These are phyloP conservation scores for Orientallactaga sibirica DNA, from an alignment of 2,797 vertebrate genomes.

Conservation along the genomic window DNA sequence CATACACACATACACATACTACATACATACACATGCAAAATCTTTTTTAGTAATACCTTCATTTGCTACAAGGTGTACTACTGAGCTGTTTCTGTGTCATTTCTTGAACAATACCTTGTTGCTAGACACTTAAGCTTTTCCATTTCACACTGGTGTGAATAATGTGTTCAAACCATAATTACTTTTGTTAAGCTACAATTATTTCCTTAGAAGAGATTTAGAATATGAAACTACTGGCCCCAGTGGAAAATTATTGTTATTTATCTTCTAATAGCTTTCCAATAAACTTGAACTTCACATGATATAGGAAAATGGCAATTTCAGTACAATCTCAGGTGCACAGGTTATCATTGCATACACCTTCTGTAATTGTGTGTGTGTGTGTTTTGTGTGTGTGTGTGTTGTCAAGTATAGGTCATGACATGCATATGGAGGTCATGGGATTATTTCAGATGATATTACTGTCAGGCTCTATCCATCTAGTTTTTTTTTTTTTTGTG, in stretches of 20 bases:
- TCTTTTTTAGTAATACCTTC: background rate
- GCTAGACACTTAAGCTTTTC: background rate
- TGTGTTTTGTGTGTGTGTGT: too few species aligned
- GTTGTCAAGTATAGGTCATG: too few species aligned
- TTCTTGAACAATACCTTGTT: background rate
- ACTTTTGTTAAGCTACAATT: conserved; percentile 25
- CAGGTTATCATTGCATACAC: background rate
- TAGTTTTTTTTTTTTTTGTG: too few species aligned
- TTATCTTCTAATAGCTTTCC: background rate
- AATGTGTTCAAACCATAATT: background rate
- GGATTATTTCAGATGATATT: too few species aligned
- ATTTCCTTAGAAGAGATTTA: conserved; percentile 20
- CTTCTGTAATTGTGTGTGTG: background rate
- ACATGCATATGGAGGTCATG: too few species aligned
- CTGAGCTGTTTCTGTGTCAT: background rate
- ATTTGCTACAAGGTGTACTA: background rate
- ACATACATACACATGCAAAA: too few species aligned
- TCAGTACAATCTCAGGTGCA: background rate
- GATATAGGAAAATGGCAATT: background rate
- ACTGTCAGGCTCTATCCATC: too few species aligned
- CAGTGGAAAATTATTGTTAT: background rate
- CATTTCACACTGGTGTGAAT: background rate
- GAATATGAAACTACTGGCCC: background rate
- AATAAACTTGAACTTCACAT: background rate
- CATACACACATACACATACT: too few species aligned